Evolutionary conservation across 2,113 vertebrate genomes (phyloP), one percentile per base, ranked within the genome.

Genomic region (Reinhardtius hippoglossoides): DNA sequence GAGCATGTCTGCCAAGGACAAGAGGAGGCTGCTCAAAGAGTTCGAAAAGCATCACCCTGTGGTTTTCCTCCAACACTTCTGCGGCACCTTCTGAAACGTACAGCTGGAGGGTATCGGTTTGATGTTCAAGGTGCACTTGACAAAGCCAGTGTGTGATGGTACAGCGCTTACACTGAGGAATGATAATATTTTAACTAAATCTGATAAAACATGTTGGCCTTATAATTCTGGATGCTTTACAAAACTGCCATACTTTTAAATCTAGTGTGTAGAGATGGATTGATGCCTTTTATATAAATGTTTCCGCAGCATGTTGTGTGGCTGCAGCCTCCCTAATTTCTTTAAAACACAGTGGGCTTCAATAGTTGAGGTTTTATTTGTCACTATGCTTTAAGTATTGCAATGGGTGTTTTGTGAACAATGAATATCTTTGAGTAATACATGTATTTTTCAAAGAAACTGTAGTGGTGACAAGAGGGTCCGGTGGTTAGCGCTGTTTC

Each of bases 1-100:
- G 48, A 61, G 58, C 23, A 73, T 96, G 67, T 73, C 94, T 58
- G 83, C 21, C 26, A 96, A 95, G 79, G 88, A 94, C 72, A 96
- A 88, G 89, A 94, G 92, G 83, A 88, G 91, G 85, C 78, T 96
- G 56, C 86, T 96, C 73, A 96, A 95, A 78, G 95, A 96, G 80
- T 94, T 97, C 69, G 81, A 78, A 84, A 97, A 95, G 76, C 92
- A 96, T 68, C 95, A 97, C 81, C 94, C 94, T 0, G 85, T 94
- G 31, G 79, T 93, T 63, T 95, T 96, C 67, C 64, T 92, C 66
- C 87, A 94, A 76, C 84, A 92, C 88, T 89, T 95, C 67, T 87
- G 87, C 76, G 92, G 80, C 71, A 88, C 76, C 31, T 82, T 92
- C 77, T 94, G 90, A 88, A 61, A 23, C 7, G 18, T 5, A 24